Conservation (phyloP, 2,113 vertebrate genomes). For the Lepidiolamprologus cunningtoni region DNA sequence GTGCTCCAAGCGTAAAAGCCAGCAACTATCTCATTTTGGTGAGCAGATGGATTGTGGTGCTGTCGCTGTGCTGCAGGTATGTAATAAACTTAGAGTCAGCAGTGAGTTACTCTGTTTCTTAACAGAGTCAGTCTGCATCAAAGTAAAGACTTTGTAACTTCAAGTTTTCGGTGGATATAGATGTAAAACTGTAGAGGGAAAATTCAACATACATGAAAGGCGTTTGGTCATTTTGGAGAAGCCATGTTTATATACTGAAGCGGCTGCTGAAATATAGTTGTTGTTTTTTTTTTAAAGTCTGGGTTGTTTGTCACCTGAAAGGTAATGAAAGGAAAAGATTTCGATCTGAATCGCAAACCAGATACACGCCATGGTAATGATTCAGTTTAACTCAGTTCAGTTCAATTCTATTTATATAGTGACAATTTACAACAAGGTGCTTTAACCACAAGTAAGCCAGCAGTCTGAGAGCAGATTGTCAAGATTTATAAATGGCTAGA, state of each 20-base stretch:
- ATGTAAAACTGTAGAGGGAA: background rate
- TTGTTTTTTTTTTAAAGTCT: background rate
- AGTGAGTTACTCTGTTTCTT: background rate
- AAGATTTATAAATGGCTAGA: background rate
- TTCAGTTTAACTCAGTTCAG: background rate
- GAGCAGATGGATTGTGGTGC: background rate
- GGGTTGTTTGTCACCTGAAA: background rate
- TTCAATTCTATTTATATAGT: background rate
- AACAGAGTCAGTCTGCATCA: background rate
- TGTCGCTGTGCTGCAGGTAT: background rate
- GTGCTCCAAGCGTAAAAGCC: background rate
- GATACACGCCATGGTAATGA: background rate
- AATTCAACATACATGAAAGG: background rate
- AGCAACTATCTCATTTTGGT: background rate
- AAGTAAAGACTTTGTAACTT: background rate
- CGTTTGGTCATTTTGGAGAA: background rate
- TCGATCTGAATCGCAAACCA: background rate
- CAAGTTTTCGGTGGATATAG: background rate
- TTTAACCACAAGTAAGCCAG: background rate
- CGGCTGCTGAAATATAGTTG: background rate
- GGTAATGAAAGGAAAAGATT: background rate
- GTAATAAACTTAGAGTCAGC: background rate
- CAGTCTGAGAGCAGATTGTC: background rate
- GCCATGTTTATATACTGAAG: background rate
- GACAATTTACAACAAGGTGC: background rate